Percentiles rank a stretch among this genome's conserved stretches.
Evolutionary conservation across 2,113 vertebrate genomes (phyloP).

Genomic region (Xiphophorus maculatus): DNA sequence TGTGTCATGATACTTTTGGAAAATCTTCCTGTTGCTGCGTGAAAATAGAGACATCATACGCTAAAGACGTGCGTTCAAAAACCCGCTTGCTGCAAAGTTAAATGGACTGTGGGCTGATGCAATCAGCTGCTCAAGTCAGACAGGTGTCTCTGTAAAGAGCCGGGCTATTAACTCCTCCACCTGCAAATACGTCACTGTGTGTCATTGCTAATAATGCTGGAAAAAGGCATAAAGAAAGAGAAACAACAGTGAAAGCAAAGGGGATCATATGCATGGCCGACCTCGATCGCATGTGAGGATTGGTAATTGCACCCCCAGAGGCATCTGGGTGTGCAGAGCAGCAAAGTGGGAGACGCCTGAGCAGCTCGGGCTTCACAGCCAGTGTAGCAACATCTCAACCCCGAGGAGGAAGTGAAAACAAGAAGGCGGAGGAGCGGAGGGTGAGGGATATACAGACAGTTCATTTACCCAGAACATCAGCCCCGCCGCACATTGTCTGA

Average conservation of each 20-base stretch:
- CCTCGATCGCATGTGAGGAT: conserved; percentile 76
- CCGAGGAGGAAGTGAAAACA: conserved; percentile 72
- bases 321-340: conserved; percentile 77
- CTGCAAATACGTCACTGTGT: conserved; percentile 60
- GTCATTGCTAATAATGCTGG: conserved; percentile 71
- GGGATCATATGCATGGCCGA: conserved; percentile 78
- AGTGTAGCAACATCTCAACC: conserved; percentile 72
- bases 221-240: conserved; percentile 21
- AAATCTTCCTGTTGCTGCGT: conserved; percentile 6
- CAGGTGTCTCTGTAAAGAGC: conserved; percentile 72
- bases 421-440: conserved; percentile 58
- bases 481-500: conserved; percentile 60
- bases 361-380: conserved; percentile 59
- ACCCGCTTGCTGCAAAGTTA: conserved; percentile 56
- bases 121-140: conserved; percentile 71
- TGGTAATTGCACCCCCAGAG: conserved; percentile 79
- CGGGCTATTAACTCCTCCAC: conserved; percentile 73
- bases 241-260: conserved; percentile 68
- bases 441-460: conserved; percentile 79
- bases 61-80: conserved; percentile 42
- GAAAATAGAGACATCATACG: conserved; percentile 60
- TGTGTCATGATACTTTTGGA: conserved; percentile 9
- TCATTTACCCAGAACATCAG: conserved; percentile 83
- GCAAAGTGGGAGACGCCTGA: conserved; percentile 73
- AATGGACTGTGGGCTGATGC: conserved; percentile 70